Conservation (phyloP, 2,888 invertebrate genomes). For the Drosophila picticornis region DNA sequence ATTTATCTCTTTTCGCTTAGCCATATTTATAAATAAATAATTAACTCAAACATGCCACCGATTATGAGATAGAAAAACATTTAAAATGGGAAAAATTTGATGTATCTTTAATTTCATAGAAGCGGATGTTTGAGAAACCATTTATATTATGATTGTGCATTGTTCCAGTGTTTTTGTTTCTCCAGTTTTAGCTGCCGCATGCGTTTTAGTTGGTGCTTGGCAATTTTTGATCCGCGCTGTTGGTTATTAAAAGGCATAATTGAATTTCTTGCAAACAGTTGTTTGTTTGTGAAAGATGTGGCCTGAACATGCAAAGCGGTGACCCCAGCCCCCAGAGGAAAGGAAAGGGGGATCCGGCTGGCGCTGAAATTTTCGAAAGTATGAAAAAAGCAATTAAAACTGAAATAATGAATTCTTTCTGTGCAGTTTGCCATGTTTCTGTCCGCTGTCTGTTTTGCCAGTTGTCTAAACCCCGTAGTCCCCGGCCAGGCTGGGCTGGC, state of each 20-base stretch:
- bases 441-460: slow-evolving; percentile 25
- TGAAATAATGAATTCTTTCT: slow-evolving; percentile 83
- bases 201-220: slow-evolving; percentile 32
- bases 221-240: slow-evolving; percentile 60
- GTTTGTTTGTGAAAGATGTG: slow-evolving; percentile 74
- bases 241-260: slow-evolving; percentile 81
- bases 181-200: slow-evolving; percentile 21
- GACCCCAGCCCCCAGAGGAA: slow-evolving; percentile 21
- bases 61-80: neutral
- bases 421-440: slow-evolving; percentile 56
- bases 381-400: slow-evolving; percentile 84
- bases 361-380: slow-evolving; percentile 77
- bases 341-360: slow-evolving; percentile 45
- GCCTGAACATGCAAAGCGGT: slow-evolving; percentile 76
- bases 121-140: neutral
- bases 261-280: slow-evolving; percentile 81
- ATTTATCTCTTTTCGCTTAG: neutral
- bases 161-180: slow-evolving; percentile 3
- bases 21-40: slow-evolving; percentile 25
- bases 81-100: neutral
- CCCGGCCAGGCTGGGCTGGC: slow-evolving; percentile 31
- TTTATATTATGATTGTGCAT: slow-evolving; percentile 5
- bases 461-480: slow-evolving; percentile 17
- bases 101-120: neutral
- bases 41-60: neutral